Evolutionary conservation across 2,888 invertebrate species (phyloP), one percentile per base, ranked within the genome.

Genomic region (Caenorhabditis sp.): DNA sequence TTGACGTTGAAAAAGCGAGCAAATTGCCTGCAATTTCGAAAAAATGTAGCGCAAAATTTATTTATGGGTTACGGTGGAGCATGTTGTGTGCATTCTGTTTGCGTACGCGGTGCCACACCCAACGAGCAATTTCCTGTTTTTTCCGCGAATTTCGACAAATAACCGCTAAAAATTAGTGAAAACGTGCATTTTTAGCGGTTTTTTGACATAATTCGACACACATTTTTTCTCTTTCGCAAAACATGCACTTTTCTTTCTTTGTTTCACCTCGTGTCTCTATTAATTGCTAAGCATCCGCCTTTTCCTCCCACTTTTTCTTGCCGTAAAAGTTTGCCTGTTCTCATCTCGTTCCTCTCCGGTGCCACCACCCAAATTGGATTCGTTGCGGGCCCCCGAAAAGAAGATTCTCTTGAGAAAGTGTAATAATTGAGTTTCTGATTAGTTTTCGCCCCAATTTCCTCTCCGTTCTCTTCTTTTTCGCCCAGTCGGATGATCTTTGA

Each of bases 381-480:
- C 6, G 35, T 13, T 30, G 5, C 6, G 5, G 5, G 30, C 30
- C 30, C 30, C 6, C 35, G 35, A 35, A 35, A 13, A 35, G 6
- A 8, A 41, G 58, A 46, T 22, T 45, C 37, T 35, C 53, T n/a
- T n/a, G n/a, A n/a, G n/a, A n/a, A 39, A 37, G 56, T 43, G 56
- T 43, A 56, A 56, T 58, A 58, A 58, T 58, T 58, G 30, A 27
- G 45, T 58, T 58, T 58, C 45, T 55, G 45, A 58, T 58, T 58
- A 45, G 58, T 45, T 58, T 58, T 20, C 27, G 17, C 20, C 30
- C 8, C 15, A 8, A 9, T 35, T 22, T n/a, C 7, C 22, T 7
- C 13, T 9, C 37, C 37, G 6, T 35, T 15, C 5, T 13, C 27
- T 20, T 20, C 13, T 52, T 52, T 4, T 52, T 1, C 11, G 15